A percentile compares a stretch with the other conserved stretches of the same genome.
Evolutionary conservation across 2,888 invertebrate species (phyloP).

Genomic region (Luperina testacea): DNA sequence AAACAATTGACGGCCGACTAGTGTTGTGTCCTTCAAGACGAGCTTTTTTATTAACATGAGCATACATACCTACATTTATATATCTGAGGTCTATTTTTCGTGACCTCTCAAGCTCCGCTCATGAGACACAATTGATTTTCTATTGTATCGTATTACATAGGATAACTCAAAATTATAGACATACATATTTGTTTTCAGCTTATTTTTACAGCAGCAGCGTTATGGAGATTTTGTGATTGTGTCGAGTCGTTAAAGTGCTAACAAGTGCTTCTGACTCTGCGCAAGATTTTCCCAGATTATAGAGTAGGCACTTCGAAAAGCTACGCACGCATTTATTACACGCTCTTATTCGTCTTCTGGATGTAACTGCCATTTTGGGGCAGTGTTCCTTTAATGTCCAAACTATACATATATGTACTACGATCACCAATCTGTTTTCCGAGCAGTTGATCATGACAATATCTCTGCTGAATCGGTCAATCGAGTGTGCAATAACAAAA

Average conservation of each 20-base stretch:
- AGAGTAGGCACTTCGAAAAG: not conserved
- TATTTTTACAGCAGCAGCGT: not conserved
- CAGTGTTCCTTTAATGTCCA: no score
- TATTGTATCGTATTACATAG: no score
- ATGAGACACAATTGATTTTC: no score
- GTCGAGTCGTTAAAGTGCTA: not conserved
- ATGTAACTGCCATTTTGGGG: no score
- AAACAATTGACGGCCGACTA: slow-evolving; percentile 64
- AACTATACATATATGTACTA: not conserved
- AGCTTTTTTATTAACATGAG: slow-evolving; percentile 34
- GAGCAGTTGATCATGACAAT: not conserved
- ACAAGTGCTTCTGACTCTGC: not conserved
- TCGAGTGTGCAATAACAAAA: not conserved
- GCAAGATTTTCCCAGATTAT: not conserved
- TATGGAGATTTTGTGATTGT: not conserved
- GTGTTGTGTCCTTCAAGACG: slow-evolving; percentile 55
- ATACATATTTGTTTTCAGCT: not conserved
- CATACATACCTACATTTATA: not conserved
- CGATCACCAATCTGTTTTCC: not conserved
- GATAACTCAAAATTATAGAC: not conserved
- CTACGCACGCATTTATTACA: no score
- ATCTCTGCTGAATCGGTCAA: not conserved
- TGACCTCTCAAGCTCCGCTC: no score
- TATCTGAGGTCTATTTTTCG: not conserved
- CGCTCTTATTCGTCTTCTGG: no score